Percentiles rank a stretch among this genome's conserved stretches.
These are phyloP conservation scores for Perdita meconis DNA, from an alignment of 2,888 invertebrate species.

Conservation along the genomic window DNA sequence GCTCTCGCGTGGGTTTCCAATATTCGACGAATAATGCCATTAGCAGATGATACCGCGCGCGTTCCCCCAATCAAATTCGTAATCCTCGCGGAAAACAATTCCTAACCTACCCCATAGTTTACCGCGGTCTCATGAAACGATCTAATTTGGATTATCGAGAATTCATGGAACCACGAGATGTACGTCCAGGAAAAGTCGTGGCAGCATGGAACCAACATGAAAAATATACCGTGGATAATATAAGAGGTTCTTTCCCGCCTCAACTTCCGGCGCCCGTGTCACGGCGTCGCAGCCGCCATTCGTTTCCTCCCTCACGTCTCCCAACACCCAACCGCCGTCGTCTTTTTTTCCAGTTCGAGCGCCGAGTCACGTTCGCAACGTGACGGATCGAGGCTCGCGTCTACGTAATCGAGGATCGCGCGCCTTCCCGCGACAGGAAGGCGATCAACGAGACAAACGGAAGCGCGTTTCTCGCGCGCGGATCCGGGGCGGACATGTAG, in stretches of 20 bases:
- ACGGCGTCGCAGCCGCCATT: neutral
- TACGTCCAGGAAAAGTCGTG: conserved; percentile 33
- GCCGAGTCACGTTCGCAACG: neutral
- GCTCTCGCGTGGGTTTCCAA: too few species aligned
- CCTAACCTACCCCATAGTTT: conserved; percentile 53
- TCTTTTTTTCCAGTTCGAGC: neutral
- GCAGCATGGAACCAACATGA: conserved; percentile 44
- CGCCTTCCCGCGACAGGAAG: neutral
- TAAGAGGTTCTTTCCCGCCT: conserved; percentile 50
- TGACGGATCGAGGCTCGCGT: neutral
- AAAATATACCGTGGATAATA: conserved; percentile 59
- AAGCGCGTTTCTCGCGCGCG: neutral
- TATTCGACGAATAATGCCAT: too few species aligned
- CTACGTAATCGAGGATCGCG: neutral
- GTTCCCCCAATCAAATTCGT: conserved; percentile 54
- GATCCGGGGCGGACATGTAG: conserved; percentile 42
- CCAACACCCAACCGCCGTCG: neutral
- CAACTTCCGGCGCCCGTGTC: conserved; percentile 33
- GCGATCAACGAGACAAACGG: too few species aligned
- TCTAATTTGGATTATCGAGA: conserved; percentile 80
- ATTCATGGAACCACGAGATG: conserved; percentile 77
- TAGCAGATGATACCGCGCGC: conserved; percentile 10
- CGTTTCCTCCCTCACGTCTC: too few species aligned
- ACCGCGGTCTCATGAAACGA: conserved; percentile 71
- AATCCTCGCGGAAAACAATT: conserved; percentile 73